phyloP scores from a whole-genome alignment of 2,113 vertebrate species.

The Corythoichthys haematopterus region DNA sequence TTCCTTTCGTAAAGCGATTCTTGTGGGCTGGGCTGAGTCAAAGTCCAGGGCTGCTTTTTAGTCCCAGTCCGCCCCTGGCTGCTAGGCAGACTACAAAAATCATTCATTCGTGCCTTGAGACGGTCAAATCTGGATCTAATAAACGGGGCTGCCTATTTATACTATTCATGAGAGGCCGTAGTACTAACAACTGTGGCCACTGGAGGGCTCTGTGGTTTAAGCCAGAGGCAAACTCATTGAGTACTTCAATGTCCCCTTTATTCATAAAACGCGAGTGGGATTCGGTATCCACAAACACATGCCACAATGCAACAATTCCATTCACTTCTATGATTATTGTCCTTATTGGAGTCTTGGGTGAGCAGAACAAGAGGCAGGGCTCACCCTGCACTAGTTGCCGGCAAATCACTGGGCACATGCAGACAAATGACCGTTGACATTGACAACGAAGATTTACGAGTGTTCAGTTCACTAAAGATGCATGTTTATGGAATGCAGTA shows the following conservation, averaged over 20 bases:
- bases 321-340: background rate
- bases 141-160: constrained; percentile 71
- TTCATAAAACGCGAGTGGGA: constrained; percentile 2
- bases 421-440: background rate
- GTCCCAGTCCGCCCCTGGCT: no score
- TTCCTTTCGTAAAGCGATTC: no score
- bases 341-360: background rate
- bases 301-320: background rate
- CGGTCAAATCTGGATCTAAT: constrained; percentile 81
- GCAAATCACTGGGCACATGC: background rate
- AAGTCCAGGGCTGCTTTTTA: no score
- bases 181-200: constrained; percentile 42
- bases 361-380: background rate
- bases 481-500: background rate
- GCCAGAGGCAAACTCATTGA: constrained; percentile 24
- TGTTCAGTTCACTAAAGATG: background rate
- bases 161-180: constrained; percentile 43
- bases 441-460: background rate
- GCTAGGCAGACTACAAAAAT: constrained; percentile 80
- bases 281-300: background rate
- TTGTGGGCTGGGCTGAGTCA: no score
- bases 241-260: background rate
- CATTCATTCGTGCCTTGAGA: constrained; percentile 79
- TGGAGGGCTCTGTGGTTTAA: constrained; percentile 71
- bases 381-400: background rate